Evolutionary conservation across 1,140 invertebrate genomes (phyloP).

Genomic region (Diachasmimorpha longicaudata): DNA sequence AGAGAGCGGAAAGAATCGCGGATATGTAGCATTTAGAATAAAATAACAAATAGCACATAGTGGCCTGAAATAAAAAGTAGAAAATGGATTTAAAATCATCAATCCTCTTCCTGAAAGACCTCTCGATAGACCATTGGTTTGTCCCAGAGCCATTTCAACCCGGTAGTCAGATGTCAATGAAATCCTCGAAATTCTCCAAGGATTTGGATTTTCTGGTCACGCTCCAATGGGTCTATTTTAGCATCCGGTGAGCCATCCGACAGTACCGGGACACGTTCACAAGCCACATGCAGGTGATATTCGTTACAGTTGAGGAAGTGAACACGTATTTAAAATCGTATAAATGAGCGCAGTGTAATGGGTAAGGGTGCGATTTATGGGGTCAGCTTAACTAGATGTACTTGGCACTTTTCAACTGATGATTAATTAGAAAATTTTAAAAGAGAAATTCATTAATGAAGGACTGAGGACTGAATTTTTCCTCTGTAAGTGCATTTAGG

Average conservation of each 20-base stretch:
- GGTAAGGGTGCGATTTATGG: not conserved
- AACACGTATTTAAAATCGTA: not conserved
- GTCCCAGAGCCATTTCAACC: not conserved
- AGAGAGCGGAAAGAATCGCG: not conserved
- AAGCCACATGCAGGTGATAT: not conserved
- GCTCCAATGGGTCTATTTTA: conserved; percentile 19
- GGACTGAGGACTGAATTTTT: too few relatives aligned
- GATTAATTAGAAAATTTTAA: not conserved
- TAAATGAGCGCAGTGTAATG: not conserved
- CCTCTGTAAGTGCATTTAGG: too few relatives aligned
- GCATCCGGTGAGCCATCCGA: conserved; percentile 15
- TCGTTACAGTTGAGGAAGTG: not conserved
- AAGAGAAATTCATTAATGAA: not conserved
- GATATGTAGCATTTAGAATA: not conserved
- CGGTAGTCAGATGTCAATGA: conserved; percentile 4
- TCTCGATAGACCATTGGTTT: not conserved
- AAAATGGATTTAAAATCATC: not conserved
- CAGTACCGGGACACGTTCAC: not conserved
- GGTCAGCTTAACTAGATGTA: not conserved
- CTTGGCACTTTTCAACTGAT: not conserved
- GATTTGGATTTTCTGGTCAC: conserved; percentile 30
- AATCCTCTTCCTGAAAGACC: not conserved
- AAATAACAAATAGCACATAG: not conserved
- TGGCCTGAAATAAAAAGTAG: not conserved
- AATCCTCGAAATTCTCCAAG: not conserved